phyloP scores from a whole-genome alignment of 2,113 vertebrate genomes.

The Zapus hudsonius region DNA sequence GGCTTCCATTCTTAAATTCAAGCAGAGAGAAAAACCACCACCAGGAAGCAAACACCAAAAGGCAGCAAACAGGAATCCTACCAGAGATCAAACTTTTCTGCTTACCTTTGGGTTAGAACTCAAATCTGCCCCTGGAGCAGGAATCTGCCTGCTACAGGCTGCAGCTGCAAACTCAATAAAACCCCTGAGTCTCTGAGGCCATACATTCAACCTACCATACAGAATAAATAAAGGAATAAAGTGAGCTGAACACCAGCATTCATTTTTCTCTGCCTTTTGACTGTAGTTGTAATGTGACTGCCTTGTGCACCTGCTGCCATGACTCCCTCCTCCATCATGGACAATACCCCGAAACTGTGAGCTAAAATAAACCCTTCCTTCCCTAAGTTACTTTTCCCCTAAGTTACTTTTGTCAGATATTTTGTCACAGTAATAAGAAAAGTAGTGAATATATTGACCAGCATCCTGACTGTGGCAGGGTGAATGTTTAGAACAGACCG shows the following conservation, averaged over 20 bases:
- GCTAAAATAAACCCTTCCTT: background rate
- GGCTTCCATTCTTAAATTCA: too few relatives aligned
- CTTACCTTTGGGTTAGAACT: too few relatives aligned
- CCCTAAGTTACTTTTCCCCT: background rate
- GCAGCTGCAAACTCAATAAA: too few relatives aligned
- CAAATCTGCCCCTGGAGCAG: too few relatives aligned
- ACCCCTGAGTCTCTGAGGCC: too few relatives aligned
- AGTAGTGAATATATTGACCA: background rate
- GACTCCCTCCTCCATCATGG: background rate
- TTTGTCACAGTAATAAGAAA: background rate
- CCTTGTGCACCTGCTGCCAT: background rate
- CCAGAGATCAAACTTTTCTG: too few relatives aligned
- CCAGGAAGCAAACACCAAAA: too few relatives aligned
- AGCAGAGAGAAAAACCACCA: too few relatives aligned
- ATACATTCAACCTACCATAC: too few relatives aligned
- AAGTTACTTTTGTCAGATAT: background rate
- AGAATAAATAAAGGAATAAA: background rate
- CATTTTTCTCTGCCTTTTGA: background rate
- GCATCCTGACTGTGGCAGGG: background rate
- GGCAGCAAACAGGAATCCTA: too few relatives aligned
- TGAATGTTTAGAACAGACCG: conserved; percentile 13
- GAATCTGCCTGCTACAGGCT: too few relatives aligned
- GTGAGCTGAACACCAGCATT: background rate
- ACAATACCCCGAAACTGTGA: too few relatives aligned
- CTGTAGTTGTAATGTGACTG: background rate